Evolutionary conservation across 2,797 vertebrate genomes (phyloP).

Genomic region (Sebastes matsubarae): DNA sequence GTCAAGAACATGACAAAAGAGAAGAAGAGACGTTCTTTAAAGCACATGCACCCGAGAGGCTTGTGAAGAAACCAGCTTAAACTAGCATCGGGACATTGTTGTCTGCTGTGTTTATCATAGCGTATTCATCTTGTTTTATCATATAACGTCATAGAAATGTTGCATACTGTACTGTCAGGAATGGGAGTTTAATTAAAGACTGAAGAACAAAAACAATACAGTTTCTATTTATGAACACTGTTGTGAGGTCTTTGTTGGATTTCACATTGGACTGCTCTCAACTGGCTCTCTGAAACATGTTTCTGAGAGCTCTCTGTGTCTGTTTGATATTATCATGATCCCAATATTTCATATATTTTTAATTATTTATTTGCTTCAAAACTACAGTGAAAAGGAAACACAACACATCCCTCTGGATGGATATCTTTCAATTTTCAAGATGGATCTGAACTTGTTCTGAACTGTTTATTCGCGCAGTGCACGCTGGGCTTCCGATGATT

Average conservation of each 20-base stretch:
- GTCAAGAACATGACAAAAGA: slow-evolving; percentile 17
- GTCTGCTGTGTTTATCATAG: neutral
- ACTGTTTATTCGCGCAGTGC: neutral
- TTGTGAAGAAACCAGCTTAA: neutral
- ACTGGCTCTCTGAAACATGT: neutral
- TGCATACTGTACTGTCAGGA: neutral
- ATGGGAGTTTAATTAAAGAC: neutral
- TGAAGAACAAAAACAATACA: neutral
- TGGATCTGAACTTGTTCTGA: neutral
- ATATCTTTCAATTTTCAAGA: neutral
- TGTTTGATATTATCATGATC: neutral
- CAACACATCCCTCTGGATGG: neutral
- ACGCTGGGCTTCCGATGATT: neutral
- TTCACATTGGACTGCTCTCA: neutral
- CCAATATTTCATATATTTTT: too few species aligned
- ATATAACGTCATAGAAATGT: neutral
- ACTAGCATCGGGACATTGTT: neutral
- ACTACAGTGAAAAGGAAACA: neutral
- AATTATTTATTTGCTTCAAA: neutral
- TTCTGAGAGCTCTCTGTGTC: neutral
- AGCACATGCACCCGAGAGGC: neutral
- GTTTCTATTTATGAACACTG: neutral
- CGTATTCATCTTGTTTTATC: neutral
- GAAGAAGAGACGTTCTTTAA: neutral
- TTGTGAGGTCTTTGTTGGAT: neutral